Evolutionary conservation across 2,797 vertebrate genomes (phyloP).

Genomic region (Picus viridis): DNA sequence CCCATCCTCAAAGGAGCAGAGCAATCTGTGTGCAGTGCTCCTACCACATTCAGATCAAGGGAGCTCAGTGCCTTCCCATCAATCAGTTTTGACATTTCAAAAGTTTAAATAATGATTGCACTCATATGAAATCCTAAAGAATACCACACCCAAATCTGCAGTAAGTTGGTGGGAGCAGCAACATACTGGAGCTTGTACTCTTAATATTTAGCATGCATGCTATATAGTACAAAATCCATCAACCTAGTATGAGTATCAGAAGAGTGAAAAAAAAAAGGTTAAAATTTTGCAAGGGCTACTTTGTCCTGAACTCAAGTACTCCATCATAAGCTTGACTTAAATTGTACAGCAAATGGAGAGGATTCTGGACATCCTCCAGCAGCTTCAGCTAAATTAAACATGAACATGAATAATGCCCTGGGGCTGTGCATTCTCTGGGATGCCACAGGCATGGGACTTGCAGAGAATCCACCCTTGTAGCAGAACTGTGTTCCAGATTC

Average conservation of each 20-base stretch:
- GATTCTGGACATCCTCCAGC: conserved; percentile 44
- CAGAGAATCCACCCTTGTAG: conserved; percentile 3
- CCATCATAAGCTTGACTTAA: not conserved
- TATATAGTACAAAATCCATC: not conserved
- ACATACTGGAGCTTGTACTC: not conserved
- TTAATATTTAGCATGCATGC: not conserved
- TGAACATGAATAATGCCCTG: conserved; percentile 33
- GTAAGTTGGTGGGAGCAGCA: not conserved
- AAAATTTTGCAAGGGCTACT: not conserved
- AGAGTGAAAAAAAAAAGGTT: not conserved
- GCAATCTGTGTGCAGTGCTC: not conserved
- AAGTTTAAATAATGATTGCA: not conserved
- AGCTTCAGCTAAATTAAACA: conserved; percentile 45
- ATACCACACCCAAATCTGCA: not conserved
- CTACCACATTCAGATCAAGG: not conserved
- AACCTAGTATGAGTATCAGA: not conserved
- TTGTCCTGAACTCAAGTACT: not conserved
- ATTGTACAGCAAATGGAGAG: not conserved
- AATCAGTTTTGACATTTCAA: not conserved
- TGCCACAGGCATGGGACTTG: not conserved
- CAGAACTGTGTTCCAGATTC: conserved; percentile 8
- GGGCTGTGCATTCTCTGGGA: not conserved
- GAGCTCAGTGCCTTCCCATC: not conserved
- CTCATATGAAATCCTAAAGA: not conserved
- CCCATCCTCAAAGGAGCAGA: not conserved